These are phyloP conservation scores for Varroa destructor DNA, from an alignment of 1,140 invertebrate genomes.

Conservation along the genomic window DNA sequence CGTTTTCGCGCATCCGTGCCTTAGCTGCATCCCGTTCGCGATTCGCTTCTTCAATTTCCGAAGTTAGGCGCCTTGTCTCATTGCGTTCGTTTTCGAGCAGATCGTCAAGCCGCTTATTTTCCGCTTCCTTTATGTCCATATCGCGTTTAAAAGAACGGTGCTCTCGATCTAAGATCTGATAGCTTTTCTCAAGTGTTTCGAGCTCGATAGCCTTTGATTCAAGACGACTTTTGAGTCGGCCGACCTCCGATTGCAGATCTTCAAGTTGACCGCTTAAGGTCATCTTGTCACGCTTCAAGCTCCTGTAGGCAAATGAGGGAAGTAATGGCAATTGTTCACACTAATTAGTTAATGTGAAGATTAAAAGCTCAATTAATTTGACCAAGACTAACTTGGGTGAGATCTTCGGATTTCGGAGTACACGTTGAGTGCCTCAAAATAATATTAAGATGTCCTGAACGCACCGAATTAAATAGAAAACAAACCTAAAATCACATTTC, in stretches of 20 bases:
- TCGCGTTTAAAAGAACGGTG: constrained; percentile 25
- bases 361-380: too few species aligned
- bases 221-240: constrained; percentile 6
- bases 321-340: too few species aligned
- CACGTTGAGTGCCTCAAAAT: too few species aligned
- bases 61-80: not conserved
- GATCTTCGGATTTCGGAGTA: too few species aligned
- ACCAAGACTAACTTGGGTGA: too few species aligned
- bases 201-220: constrained; percentile 17
- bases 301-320: not conserved
- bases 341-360: too few species aligned
- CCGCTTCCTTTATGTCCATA: constrained; percentile 20
- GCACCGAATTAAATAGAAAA: too few species aligned
- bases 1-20: constrained; percentile 18
- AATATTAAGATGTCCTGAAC: too few species aligned
- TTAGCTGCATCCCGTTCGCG: constrained; percentile 8
- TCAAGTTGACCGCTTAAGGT: not conserved
- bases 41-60: not conserved
- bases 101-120: not conserved
- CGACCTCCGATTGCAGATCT: constrained; percentile 15
- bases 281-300: constrained; percentile 12
- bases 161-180: not conserved
- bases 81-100: constrained; percentile 1
- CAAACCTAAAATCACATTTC: too few species aligned
- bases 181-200: constrained; percentile 16